Evolutionary conservation across 2,113 vertebrate species (phyloP).

Genomic region (Scomber scombrus): DNA sequence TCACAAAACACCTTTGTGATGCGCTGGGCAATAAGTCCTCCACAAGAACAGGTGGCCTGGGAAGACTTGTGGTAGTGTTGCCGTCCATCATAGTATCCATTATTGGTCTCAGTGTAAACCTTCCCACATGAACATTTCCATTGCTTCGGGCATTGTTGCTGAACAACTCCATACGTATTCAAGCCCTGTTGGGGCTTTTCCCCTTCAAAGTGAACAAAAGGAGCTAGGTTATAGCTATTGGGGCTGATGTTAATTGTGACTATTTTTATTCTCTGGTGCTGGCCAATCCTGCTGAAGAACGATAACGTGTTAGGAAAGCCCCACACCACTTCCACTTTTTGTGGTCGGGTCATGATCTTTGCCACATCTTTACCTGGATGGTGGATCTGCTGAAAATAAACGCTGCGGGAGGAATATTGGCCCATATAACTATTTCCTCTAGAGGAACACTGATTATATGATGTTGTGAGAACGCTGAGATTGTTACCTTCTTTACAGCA

Average conservation of each 20-base stretch:
- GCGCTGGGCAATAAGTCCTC: fast-evolving
- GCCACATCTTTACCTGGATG: background rate
- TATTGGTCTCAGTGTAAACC: fast-evolving
- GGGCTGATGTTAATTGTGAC: background rate
- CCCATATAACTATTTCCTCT: too few relatives aligned
- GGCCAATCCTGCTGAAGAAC: slow-evolving; percentile 57
- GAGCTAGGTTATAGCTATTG: background rate
- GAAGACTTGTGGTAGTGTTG: fast-evolving
- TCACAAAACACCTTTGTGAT: slow-evolving; percentile 61
- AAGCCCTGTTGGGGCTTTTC: too few relatives aligned
- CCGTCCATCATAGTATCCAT: fast-evolving
- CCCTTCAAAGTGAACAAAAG: slow-evolving; percentile 44
- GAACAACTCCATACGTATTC: too few relatives aligned
- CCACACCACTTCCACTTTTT: slow-evolving; percentile 63
- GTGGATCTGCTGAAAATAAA: background rate
- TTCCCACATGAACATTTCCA: slow-evolving; percentile 17
- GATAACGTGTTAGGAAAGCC: slow-evolving; percentile 38
- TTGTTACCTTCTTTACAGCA: slow-evolving; percentile 22
- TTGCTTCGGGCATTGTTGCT: too few relatives aligned
- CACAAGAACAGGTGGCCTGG: slow-evolving; percentile 8
- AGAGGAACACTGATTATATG: background rate
- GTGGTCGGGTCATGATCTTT: background rate
- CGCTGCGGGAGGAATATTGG: background rate
- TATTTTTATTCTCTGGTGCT: slow-evolving; percentile 43
- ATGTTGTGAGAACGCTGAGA: slow-evolving; percentile 29